Base-by-base conservation (phyloP, 2,797 vertebrate species). In the Glossophaga mutica region DNA sequence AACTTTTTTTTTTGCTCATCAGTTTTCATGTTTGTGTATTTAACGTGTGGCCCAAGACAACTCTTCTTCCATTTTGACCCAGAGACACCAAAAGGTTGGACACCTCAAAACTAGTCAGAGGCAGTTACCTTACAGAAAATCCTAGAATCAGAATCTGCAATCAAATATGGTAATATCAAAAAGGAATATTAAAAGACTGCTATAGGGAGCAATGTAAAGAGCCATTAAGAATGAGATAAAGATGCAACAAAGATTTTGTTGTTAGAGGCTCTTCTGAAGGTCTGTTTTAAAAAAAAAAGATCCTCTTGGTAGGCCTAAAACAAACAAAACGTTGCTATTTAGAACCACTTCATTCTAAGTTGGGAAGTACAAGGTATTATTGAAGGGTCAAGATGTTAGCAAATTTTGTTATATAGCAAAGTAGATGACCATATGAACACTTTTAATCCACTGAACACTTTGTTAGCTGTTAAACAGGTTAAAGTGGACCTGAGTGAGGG, bases 61-160 rank as follows among this genome's bases (percentile, higher is more conserved):
- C 55, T 57, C 24, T 57, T 57, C 55, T 57, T 57, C 55, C 55
- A 26, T 19, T 57, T 22, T 57, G 22, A 24, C 55, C 24, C 24
- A 59, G 57, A 59, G 57, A 59, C 4, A 5, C 5, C 59, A 62
- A 62, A 62, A 62, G 11, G 26, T 32, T 62, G 59, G 59, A 1
- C 42, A 85, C 84, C 57, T 86, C n/a, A 93, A 96, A 90, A 84
- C 32, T 79, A 78, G 42, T 29, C 16, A n/a, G 55, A 94, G 70
- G 39, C 52, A 92, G 65, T 83, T 76, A 91, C n/a, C 74, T 84
- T 92, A 81, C 6, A 83, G 55, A 93, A 91, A 91, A 94, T 19
- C 68, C 65, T 62, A n/a, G n/a, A 91, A 87, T 50, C 70, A 55
- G 39, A 91, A 88, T 96, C 90, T 90, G n/a, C 59, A 92, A 83